These are phyloP conservation scores for Spatula versicolor DNA, from an alignment of 2,797 vertebrate genomes.

Conservation along the genomic window DNA sequence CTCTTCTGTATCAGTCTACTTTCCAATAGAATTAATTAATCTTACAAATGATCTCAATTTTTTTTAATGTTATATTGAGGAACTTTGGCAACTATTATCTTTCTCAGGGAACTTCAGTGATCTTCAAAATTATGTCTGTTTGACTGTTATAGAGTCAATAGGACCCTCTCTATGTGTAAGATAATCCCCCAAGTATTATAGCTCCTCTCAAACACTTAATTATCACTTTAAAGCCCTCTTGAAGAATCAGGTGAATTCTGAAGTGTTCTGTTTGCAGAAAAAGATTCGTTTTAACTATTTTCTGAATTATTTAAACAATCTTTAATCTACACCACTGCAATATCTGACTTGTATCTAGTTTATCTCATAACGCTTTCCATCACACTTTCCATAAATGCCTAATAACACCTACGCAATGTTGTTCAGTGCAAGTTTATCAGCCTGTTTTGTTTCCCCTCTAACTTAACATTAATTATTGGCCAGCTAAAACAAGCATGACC, in stretches of 20 bases:
- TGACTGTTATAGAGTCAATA: slow-evolving; percentile 9
- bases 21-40: neutral
- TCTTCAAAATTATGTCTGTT: slow-evolving; percentile 25
- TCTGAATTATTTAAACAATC: slow-evolving; percentile 43
- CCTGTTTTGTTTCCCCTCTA: neutral
- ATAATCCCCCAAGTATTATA: neutral
- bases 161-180: neutral
- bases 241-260: slow-evolving; percentile 38
- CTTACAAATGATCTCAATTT: neutral
- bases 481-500: neutral
- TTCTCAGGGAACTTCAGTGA: neutral
- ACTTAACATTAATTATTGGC: neutral
- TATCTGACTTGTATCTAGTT: neutral
- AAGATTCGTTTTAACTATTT: slow-evolving; percentile 38
- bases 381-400: neutral
- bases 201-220: slow-evolving; percentile 49
- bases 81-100: neutral
- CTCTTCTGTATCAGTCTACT: neutral
- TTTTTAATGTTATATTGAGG: neutral
- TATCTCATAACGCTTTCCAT: neutral
- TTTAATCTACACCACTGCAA: neutral
- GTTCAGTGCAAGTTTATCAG: neutral
- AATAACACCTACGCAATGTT: neutral
- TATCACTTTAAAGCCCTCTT: slow-evolving; percentile 45
- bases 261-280: slow-evolving; percentile 52